These are phyloP conservation scores for Tiphia femorata DNA, from an alignment of 2,888 invertebrate species.

Conservation along the genomic window DNA sequence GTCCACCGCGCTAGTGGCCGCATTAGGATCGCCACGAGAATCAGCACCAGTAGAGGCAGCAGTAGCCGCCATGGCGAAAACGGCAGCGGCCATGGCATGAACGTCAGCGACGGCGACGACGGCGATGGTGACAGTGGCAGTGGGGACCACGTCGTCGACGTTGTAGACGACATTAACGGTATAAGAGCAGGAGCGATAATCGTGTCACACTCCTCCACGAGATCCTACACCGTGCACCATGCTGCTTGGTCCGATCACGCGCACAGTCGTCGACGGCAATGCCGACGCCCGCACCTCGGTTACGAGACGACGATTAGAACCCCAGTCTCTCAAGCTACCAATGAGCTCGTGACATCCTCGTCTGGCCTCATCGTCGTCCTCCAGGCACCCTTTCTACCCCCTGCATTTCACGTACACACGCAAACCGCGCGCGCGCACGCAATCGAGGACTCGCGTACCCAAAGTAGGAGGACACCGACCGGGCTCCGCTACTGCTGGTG, in stretches of 20 bases:
- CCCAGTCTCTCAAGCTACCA: too few relatives aligned
- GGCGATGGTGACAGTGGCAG: neutral
- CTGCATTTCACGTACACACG: constrained; percentile 9
- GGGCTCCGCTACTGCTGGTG: too few relatives aligned
- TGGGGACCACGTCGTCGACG: neutral
- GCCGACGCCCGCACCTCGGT: constrained; percentile 42
- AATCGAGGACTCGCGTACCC: too few relatives aligned
- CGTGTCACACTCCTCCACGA: neutral
- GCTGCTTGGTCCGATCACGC: constrained; percentile 39
- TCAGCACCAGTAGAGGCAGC: constrained; percentile 14
- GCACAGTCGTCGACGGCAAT: constrained; percentile 43
- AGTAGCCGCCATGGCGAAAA: constrained; percentile 10
- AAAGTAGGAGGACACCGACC: too few relatives aligned
- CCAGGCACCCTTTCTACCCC: constrained; percentile 16
- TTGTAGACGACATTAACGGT: neutral
- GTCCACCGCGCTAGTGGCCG: too few relatives aligned
- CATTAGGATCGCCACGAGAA: too few relatives aligned
- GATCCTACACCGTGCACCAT: neutral
- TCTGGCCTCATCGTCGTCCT: constrained; percentile 40
- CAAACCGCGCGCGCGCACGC: too few relatives aligned
- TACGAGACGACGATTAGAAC: constrained; percentile 19
- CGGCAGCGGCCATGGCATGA: constrained; percentile 3
- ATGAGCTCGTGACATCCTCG: constrained; percentile 1
- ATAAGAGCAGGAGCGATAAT: neutral
- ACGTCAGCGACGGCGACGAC: constrained; percentile 11